phyloP scores from a whole-genome alignment of 2,797 vertebrate genomes.

The Myoxocephalus aenaeus region DNA sequence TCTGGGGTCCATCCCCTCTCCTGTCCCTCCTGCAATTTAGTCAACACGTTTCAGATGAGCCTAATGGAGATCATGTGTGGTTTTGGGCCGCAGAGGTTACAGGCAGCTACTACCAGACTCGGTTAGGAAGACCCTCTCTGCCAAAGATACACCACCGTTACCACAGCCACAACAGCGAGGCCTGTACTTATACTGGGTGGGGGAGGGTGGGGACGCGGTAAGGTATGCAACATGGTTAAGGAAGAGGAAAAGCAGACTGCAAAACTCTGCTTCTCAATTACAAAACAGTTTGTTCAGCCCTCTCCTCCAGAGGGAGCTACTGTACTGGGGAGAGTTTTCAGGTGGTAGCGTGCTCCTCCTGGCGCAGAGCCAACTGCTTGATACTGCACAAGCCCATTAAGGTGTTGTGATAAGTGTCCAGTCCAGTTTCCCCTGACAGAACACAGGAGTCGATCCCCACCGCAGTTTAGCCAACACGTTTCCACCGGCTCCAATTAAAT shows the following conservation, averaged over 20 bases:
- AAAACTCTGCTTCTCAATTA: conserved; percentile 52
- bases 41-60: conserved; percentile 84
- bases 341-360: conserved; percentile 52
- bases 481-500: conserved; percentile 78
- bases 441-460: conserved; percentile 74
- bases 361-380: conserved; percentile 67
- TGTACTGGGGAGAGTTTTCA: conserved; percentile 44
- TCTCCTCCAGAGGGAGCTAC: conserved; percentile 81
- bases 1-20: conserved; percentile 79
- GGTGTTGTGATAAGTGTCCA: conserved; percentile 84
- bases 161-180: conserved; percentile 73
- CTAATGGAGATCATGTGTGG: conserved; percentile 85
- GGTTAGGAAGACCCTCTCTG: conserved; percentile 72
- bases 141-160: conserved; percentile 77
- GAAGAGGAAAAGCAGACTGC: conserved; percentile 61
- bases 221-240: conserved; percentile 71
- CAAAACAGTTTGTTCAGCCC: conserved; percentile 61
- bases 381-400: conserved; percentile 79
- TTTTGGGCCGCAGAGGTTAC: conserved; percentile 73
- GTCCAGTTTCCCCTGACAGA: conserved; percentile 79
- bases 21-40: conserved; percentile 82
- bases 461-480: conserved; percentile 79
- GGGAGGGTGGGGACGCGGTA: conserved; percentile 68
- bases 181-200: conserved; percentile 74
- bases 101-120: conserved; percentile 69